Evolutionary conservation across 2,797 vertebrate genomes (phyloP).

Genomic region (Ptychobarbus kaznakovi): DNA sequence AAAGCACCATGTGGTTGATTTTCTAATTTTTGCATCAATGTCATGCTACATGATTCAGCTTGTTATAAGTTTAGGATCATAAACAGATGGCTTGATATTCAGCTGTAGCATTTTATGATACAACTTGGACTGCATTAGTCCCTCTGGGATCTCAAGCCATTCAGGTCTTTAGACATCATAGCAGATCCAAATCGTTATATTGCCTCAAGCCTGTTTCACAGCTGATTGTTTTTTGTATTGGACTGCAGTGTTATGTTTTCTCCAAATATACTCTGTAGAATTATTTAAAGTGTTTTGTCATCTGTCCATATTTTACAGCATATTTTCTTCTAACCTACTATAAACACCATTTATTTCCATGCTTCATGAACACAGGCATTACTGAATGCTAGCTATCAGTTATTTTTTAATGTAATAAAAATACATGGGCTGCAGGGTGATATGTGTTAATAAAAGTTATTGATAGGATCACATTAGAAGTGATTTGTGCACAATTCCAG

Average conservation of each 20-base stretch:
- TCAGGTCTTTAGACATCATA: neutral
- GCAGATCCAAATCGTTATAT: neutral
- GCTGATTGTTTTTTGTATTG: neutral
- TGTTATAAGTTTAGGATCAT: constrained; percentile 1
- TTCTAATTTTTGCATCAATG: neutral
- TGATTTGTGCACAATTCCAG: constrained; percentile 2
- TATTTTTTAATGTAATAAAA: neutral
- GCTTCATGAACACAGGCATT: neutral
- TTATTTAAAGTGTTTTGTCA: neutral
- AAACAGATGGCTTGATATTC: constrained; percentile 20
- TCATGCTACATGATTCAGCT: neutral
- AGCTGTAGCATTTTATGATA: constrained; percentile 36
- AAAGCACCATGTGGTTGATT: neutral
- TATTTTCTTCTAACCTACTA: neutral
- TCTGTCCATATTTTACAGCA: neutral
- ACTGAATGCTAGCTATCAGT: neutral
- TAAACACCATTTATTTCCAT: neutral
- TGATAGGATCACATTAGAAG: neutral
- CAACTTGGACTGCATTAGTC: constrained; percentile 15
- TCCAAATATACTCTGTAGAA: neutral
- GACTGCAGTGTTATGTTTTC: neutral
- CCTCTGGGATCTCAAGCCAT: neutral
- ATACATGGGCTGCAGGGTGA: neutral
- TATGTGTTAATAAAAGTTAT: neutral
- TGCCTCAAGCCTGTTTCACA: neutral